Base-by-base conservation (phyloP, 2,888 invertebrate species). In the Teleogryllus oceanicus region DNA sequence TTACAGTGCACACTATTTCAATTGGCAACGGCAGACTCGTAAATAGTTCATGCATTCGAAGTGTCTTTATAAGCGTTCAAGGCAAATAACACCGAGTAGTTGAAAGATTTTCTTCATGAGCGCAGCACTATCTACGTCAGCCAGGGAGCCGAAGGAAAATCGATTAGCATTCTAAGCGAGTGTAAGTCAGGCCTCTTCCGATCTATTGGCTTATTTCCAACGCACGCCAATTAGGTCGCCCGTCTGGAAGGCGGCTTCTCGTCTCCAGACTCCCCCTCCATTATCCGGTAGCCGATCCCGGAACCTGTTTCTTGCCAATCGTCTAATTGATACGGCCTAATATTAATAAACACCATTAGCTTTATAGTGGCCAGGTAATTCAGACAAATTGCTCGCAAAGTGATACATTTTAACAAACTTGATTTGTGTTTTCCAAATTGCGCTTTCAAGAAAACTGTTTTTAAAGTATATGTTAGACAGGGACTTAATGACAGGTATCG, bases 311-410 rank as follows among this genome's bases (percentile, higher is more conserved):
- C 37, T 37, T 8, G 37, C 37, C 37, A 37, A 37, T 62, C 62
- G 62, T 62, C 62, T 62, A 62, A 62, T 62, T 62, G 62, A 62
- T 62, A 62, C 62, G 62, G 62, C 62, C 62, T 62, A 62, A 62
- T 62, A 62, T 62, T 62, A 62, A 62, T 62, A 62, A 62, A 62
- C 62, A 62, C 62, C n/a, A 62, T 62, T 62, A 62, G 62, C 62
- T 62, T 62, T 62, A 62, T 62, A 62, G 62, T 62, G 62, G 62
- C 16, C 62, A 62, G 62, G 62, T 62, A 62, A 62, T 62, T 62
- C 62, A 1, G 62, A 62, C 62, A 62, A 62, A 62, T 62, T 62
- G 62, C 62, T 13, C 62, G 62, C 62, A 62, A 62, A 62, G 62
- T 62, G 62, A 62, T 62, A 62, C 62, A 62, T 62, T 62, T 62